Evolutionary conservation across 2,797 vertebrate genomes (phyloP).

Genomic region (Neosilurus mollespiculum): DNA sequence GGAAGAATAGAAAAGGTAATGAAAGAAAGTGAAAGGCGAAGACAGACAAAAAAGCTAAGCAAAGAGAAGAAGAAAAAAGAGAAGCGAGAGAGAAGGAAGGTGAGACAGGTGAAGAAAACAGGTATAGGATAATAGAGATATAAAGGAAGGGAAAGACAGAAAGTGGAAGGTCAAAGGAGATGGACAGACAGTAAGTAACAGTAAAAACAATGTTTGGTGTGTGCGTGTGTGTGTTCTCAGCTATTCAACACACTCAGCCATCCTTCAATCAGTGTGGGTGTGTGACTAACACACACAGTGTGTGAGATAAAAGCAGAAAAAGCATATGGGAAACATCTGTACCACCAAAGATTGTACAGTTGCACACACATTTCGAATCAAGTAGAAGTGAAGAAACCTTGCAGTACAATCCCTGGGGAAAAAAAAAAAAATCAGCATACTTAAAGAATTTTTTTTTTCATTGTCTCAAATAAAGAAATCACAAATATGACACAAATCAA

Average conservation of each 20-base stretch:
- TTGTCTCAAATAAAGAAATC: no score
- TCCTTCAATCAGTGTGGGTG: slow-evolving; percentile 5
- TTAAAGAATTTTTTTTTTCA: no score
- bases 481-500: no score
- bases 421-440: no score
- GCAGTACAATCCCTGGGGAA: no score
- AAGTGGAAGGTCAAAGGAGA: not conserved
- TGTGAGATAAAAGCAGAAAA: not conserved
- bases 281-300: not conserved
- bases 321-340: no score
- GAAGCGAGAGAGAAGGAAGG: not conserved
- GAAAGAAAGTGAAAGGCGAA: slow-evolving; percentile 9
- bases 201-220: not conserved
- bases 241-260: not conserved
- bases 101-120: not conserved
- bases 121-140: not conserved
- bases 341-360: no score
- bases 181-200: not conserved
- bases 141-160: not conserved
- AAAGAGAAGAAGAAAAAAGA: not conserved
- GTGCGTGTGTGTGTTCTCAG: not conserved
- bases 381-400: no score
- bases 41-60: not conserved
- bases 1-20: not conserved
- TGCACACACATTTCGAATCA: no score